Evolutionary conservation across 2,888 invertebrate species (phyloP).

Genomic region (Dynastes hyllus): DNA sequence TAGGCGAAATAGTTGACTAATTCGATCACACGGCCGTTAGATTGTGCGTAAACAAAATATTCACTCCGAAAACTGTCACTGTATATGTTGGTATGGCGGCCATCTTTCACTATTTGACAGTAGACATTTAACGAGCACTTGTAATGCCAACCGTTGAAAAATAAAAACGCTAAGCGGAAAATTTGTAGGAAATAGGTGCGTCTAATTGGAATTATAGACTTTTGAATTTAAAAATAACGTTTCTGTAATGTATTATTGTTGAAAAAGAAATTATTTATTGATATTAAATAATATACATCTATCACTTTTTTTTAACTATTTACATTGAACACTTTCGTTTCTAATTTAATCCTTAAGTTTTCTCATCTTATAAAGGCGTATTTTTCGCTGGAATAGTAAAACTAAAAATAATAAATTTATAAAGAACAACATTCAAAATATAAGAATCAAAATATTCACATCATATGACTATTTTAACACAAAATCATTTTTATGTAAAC

Average conservation of each 20-base stretch:
- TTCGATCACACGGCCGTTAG: neutral
- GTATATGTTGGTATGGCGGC: conserved; percentile 55
- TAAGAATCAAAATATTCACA: too few species aligned
- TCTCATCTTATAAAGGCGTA: too few species aligned
- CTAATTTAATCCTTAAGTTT: too few species aligned
- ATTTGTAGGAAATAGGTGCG: neutral
- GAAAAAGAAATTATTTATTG: too few species aligned
- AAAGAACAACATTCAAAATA: too few species aligned
- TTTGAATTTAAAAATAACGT: neutral
- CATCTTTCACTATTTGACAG: conserved; percentile 54
- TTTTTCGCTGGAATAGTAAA: too few species aligned
- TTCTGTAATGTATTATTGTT: neutral
- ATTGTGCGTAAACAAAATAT: conserved; percentile 50
- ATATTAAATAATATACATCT: too few species aligned
- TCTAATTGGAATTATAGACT: neutral
- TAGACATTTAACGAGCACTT: conserved; percentile 12
- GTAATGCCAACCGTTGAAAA: neutral
- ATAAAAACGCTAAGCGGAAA: neutral
- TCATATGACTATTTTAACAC: too few species aligned
- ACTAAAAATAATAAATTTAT: too few species aligned
- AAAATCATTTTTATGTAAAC: too few species aligned
- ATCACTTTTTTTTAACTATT: too few species aligned
- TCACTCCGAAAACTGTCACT: conserved; percentile 53
- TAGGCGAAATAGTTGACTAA: neutral
- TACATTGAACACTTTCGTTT: too few species aligned